A percentile compares a stretch with the other conserved stretches of the same genome.
phyloP scores from a whole-genome alignment of 2,113 vertebrate species.

The Mesoclemmys tuberculata region DNA sequence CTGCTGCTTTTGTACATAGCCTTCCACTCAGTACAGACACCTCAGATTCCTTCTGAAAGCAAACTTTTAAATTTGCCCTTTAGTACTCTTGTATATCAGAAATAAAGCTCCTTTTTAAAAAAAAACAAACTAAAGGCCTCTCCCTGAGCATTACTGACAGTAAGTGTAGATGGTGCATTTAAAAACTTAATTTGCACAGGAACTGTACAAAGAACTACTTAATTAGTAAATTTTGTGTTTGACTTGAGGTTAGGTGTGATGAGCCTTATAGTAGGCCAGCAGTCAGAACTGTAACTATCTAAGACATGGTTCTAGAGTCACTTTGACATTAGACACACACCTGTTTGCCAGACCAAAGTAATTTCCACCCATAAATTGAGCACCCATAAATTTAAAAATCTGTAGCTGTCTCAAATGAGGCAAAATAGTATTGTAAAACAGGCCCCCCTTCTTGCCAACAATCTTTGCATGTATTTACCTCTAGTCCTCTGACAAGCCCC shows the following conservation, averaged over 20 bases:
- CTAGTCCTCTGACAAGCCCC: too few relatives aligned
- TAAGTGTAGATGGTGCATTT: not conserved
- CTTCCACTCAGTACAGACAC: not conserved
- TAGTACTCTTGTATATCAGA: not conserved
- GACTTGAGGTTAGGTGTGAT: not conserved
- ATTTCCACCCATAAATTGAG: too few relatives aligned
- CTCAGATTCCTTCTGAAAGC: not conserved
- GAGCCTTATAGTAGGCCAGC: not conserved
- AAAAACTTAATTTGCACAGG: not conserved
- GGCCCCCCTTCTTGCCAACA: too few relatives aligned
- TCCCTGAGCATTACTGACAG: not conserved
- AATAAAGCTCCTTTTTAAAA: slow-evolving; percentile 52
- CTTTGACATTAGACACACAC: not conserved
- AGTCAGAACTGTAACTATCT: not conserved
- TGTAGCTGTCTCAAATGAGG: too few relatives aligned
- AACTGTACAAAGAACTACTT: not conserved
- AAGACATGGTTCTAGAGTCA: not conserved
- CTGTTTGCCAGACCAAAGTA: too few relatives aligned
- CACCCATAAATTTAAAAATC: too few relatives aligned
- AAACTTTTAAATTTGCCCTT: slow-evolving; percentile 22
- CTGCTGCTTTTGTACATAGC: slow-evolving; percentile 60
- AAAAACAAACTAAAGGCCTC: slow-evolving; percentile 31
- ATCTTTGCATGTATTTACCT: too few relatives aligned
- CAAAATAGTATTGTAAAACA: too few relatives aligned
- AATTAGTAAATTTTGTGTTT: not conserved